phyloP scores from a whole-genome alignment of 2,113 vertebrate genomes.

The Strix aluco region DNA sequence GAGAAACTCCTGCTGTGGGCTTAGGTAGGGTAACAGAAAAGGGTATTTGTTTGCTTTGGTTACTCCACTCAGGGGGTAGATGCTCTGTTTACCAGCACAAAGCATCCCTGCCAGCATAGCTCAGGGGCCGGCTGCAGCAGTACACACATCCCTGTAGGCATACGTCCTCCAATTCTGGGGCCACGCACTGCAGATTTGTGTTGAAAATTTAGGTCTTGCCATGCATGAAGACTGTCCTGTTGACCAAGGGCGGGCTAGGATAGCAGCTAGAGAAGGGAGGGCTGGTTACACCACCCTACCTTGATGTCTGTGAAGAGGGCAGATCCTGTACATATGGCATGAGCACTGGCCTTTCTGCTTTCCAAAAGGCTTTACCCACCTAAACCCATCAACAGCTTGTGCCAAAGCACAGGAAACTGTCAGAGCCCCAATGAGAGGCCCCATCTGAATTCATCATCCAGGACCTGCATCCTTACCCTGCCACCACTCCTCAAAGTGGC shows the following conservation, averaged over 20 bases:
- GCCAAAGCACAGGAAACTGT: not conserved
- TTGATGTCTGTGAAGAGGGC: not conserved
- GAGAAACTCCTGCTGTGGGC: not conserved
- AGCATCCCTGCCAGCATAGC: not conserved
- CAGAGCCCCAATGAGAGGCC: not conserved
- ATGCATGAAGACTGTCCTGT: not conserved
- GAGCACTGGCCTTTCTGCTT: not conserved
- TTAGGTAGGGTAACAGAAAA: not conserved
- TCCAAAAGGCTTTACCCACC: not conserved
- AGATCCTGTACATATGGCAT: rapidly evolving
- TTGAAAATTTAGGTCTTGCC: not conserved
- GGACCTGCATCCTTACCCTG: not conserved
- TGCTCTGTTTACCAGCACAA: not conserved
- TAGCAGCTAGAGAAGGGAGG: rapidly evolving
- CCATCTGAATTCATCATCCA: not conserved
- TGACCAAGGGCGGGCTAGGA: not conserved
- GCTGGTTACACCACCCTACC: rapidly evolving
- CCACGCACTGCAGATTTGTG: not conserved
- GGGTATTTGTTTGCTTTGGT: rapidly evolving
- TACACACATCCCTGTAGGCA: rapidly evolving
- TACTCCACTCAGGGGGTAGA: not conserved
- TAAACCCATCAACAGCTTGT: not conserved
- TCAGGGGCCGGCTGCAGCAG: not conserved
- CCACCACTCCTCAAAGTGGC: too few species aligned
- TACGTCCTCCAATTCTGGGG: not conserved